Conservation (phyloP, 2,888 invertebrate genomes). For the Smittia aterrima region DNA sequence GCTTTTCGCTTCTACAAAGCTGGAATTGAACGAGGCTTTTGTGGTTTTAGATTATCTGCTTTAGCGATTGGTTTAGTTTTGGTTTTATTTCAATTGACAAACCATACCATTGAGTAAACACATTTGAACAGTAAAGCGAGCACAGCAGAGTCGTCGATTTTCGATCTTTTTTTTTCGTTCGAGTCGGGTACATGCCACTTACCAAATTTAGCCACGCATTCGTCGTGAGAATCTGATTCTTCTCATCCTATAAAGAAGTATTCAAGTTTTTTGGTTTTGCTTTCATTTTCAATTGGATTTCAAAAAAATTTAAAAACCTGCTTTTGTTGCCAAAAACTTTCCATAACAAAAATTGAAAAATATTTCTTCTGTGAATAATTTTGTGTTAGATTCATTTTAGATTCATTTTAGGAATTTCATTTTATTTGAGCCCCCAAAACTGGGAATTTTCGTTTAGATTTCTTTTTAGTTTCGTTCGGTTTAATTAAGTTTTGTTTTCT, state of each 20-base stretch:
- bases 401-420: constrained; percentile 9
- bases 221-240: constrained; percentile 97
- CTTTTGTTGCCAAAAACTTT: constrained; percentile 27
- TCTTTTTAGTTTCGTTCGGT: neutral
- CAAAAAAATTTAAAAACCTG: constrained; percentile 13
- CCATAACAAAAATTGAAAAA: neutral
- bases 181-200: constrained; percentile 62
- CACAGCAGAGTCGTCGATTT: neutral
- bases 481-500: neutral
- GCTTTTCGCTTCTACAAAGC: neutral
- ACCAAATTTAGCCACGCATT: constrained; percentile 98
- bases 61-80: constrained; percentile 18
- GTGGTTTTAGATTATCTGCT: neutral
- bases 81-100: neutral
- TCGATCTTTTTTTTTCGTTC: neutral
- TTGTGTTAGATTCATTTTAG: constrained; percentile 1
- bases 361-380: constrained; percentile 3
- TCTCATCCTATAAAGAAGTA: constrained; percentile 86
- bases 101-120: constrained; percentile 2
- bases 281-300: neutral
- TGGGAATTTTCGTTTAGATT: neutral
- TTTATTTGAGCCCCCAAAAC: neutral
- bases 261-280: constrained; percentile 40
- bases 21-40: neutral
- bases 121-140: constrained; percentile 12